These are phyloP conservation scores for Drosophila seguyi DNA, from an alignment of 1,140 invertebrate species.

Conservation along the genomic window DNA sequence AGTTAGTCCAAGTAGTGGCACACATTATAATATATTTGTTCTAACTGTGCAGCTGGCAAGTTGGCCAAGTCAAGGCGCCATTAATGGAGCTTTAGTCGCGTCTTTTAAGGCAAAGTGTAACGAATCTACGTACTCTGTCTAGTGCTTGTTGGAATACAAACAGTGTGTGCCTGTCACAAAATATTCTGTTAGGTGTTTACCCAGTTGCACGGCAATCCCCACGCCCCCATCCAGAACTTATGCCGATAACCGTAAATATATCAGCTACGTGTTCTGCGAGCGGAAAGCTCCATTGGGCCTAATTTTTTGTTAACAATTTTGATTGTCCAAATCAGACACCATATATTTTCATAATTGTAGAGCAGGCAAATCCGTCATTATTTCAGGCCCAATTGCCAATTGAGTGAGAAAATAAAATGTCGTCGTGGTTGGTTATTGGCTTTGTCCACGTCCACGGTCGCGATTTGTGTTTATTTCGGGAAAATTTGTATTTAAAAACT, in stretches of 20 bases:
- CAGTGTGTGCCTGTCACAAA: neutral
- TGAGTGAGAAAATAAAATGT: conserved; percentile 21
- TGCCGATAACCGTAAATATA: conserved; percentile 17
- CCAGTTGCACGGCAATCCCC: conserved; percentile 21
- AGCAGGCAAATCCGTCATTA: neutral
- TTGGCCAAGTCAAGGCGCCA: conserved; percentile 28
- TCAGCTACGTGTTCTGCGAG: conserved; percentile 33
- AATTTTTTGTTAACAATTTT: neutral
- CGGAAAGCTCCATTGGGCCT: conserved; percentile 2
- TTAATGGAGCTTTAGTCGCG: conserved; percentile 13
- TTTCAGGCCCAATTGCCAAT: conserved; percentile 19
- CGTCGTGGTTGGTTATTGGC: conserved; percentile 14
- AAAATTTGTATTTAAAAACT: conserved; percentile 26
- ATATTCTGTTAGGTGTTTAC: conserved; percentile 34
- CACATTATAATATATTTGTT: neutral
- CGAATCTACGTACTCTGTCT: conserved; percentile 5
- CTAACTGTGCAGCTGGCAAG: neutral
- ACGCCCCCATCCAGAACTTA: conserved; percentile 12
- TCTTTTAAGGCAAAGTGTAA: conserved; percentile 36
- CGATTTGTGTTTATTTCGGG: conserved; percentile 21
- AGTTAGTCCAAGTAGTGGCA: neutral
- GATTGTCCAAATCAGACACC: conserved; percentile 19
- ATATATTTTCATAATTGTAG: conserved; percentile 30
- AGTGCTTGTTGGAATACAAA: conserved; percentile 5
- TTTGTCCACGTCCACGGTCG: conserved; percentile 22